Percentiles rank a stretch among this genome's conserved stretches.
These are phyloP conservation scores for Ennomos fuscantarius DNA, from an alignment of 2,888 invertebrate species.

Conservation along the genomic window DNA sequence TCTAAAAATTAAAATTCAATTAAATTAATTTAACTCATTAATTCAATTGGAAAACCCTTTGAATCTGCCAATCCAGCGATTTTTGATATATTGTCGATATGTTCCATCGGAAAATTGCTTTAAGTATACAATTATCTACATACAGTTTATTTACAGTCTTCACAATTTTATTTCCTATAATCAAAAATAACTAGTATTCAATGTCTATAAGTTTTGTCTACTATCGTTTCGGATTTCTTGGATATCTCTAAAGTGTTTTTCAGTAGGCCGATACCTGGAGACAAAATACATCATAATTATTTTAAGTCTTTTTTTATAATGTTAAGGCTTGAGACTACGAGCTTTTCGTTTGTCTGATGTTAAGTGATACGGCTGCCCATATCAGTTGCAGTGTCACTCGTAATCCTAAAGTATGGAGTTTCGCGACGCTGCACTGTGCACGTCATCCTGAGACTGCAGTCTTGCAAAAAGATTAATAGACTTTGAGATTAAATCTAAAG, in stretches of 20 bases:
- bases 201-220: slow-evolving; percentile 66
- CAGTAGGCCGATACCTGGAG: slow-evolving; percentile 62
- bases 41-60: slow-evolving; percentile 26
- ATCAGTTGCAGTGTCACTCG: too few relatives aligned
- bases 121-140: slow-evolving; percentile 55
- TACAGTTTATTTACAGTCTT: slow-evolving; percentile 80
- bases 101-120: slow-evolving; percentile 75
- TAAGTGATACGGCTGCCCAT: too few relatives aligned
- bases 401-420: too few relatives aligned
- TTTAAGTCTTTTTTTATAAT: too few relatives aligned
- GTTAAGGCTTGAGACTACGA: too few relatives aligned
- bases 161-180: slow-evolving; percentile 52
- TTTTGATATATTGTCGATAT: slow-evolving; percentile 76
- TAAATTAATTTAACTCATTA: neutral
- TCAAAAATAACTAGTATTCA: slow-evolving; percentile 48
- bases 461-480: too few relatives aligned
- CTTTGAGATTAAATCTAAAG: too few relatives aligned
- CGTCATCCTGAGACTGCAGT: too few relatives aligned
- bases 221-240: slow-evolving; percentile 66
- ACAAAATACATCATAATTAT: neutral
- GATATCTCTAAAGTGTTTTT: slow-evolving; percentile 60
- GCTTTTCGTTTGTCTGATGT: too few relatives aligned
- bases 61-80: slow-evolving; percentile 25
- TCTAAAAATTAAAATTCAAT: neutral
- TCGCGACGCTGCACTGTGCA: too few relatives aligned